Evolutionary conservation across 2,888 invertebrate genomes (phyloP).

Genomic region (Glaucopsyche alexis): DNA sequence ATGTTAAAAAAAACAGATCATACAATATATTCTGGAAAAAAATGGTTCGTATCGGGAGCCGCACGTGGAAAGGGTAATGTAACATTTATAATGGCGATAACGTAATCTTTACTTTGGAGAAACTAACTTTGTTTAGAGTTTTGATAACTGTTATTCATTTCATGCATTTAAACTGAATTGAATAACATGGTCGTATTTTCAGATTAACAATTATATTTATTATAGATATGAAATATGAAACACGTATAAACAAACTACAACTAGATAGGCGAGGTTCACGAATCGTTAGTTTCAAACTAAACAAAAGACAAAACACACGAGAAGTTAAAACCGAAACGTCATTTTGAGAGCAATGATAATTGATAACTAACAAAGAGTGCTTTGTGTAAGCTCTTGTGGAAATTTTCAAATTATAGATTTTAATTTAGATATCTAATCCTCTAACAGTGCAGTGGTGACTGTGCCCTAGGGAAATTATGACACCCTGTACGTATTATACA

Average conservation of each 20-base stretch:
- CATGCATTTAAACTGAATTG: no score
- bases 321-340: neutral
- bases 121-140: slow-evolving; percentile 1
- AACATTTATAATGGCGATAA: slow-evolving; percentile 4
- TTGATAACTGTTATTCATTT: neutral
- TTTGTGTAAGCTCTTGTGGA: slow-evolving; percentile 1
- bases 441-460: slow-evolving; percentile 44
- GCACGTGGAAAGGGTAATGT: slow-evolving; percentile 2
- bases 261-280: no score
- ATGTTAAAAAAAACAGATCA: no score
- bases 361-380: neutral
- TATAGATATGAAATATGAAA: no score
- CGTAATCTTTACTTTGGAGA: slow-evolving; percentile 10
- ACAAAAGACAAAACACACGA: neutral
- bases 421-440: slow-evolving; percentile 54
- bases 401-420: slow-evolving; percentile 50
- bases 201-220: no score
- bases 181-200: no score
- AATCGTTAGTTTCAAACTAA: neutral
- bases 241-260: no score
- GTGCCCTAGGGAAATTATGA: slow-evolving; percentile 55
- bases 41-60: neutral
- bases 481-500: slow-evolving; percentile 39
- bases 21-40: no score
- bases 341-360: neutral